Evolutionary conservation across 1,140 invertebrate species (phyloP).

Genomic region (Helicoverpa armigera): DNA sequence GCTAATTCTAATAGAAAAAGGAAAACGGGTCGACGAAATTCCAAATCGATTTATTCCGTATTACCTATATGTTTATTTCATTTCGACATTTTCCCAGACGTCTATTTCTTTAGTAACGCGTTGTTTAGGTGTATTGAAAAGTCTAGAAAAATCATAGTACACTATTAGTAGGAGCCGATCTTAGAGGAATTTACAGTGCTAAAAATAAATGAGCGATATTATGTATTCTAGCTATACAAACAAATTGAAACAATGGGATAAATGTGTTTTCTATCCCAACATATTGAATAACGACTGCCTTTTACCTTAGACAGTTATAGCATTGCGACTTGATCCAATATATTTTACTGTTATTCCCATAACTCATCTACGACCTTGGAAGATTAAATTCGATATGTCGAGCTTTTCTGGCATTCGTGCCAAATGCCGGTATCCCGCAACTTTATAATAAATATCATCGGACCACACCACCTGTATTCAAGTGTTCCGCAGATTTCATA

Average conservation of each 20-base stretch:
- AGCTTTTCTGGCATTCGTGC: constrained; percentile 42
- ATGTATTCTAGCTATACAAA: too few species aligned
- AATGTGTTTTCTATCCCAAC: not conserved
- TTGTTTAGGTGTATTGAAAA: not conserved
- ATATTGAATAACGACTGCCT: not conserved
- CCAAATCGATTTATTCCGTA: not conserved
- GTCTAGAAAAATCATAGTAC: too few species aligned
- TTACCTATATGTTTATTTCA: not conserved
- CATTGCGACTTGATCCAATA: not conserved
- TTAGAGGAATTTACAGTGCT: too few species aligned
- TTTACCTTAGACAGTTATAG: not conserved
- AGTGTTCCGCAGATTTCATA: constrained; percentile 23
- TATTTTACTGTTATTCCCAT: not conserved
- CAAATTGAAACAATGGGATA: not conserved
- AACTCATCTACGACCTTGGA: constrained; percentile 16
- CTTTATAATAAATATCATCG: constrained; percentile 49
- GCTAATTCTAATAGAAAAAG: not conserved
- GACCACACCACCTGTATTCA: constrained; percentile 43
- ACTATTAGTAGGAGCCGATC: too few species aligned
- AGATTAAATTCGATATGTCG: constrained; percentile 32
- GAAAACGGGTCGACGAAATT: not conserved
- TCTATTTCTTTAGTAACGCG: too few species aligned
- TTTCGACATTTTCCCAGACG: not conserved
- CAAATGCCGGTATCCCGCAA: constrained; percentile 47
- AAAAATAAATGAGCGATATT: too few species aligned